A percentile compares a stretch with the other conserved stretches of the same genome.
phyloP scores from a whole-genome alignment of 2,113 vertebrate species.

The Macroglossus sobrinus region DNA sequence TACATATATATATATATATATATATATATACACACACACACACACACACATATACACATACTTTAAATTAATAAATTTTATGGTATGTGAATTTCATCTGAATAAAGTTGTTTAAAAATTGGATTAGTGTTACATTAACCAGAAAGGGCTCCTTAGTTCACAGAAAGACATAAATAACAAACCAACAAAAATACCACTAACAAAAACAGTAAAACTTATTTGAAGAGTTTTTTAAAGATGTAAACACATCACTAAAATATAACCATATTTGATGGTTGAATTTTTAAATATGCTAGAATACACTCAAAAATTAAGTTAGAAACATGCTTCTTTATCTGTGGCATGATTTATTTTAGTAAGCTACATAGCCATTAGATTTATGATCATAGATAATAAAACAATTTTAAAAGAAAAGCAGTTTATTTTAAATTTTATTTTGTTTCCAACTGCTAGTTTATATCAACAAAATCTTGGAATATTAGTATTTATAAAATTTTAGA shows the following conservation, averaged over 20 bases:
- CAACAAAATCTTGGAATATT: neutral
- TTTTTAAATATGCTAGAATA: constrained; percentile 6
- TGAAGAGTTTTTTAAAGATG: neutral
- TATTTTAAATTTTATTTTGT: neutral
- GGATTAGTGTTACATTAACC: neutral
- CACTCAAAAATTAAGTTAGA: neutral
- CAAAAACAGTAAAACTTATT: neutral
- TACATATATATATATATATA: too few species aligned
- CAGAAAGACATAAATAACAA: neutral
- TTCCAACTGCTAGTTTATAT: neutral
- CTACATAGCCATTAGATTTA: neutral
- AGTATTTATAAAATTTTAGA: neutral
- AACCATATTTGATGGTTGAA: neutral
- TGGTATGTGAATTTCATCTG: neutral
- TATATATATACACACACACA: too few species aligned
- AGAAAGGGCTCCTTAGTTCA: neutral
- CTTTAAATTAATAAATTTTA: neutral
- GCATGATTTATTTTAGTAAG: neutral
- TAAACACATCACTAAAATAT: neutral
- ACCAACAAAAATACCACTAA: neutral
- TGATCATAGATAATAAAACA: neutral
- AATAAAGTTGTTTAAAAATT: neutral
- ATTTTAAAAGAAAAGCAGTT: neutral
- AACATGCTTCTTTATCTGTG: neutral
- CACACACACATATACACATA: too few species aligned